Conservation (phyloP, 2,888 invertebrate genomes). For the Leptinotarsa rubiginosa region DNA sequence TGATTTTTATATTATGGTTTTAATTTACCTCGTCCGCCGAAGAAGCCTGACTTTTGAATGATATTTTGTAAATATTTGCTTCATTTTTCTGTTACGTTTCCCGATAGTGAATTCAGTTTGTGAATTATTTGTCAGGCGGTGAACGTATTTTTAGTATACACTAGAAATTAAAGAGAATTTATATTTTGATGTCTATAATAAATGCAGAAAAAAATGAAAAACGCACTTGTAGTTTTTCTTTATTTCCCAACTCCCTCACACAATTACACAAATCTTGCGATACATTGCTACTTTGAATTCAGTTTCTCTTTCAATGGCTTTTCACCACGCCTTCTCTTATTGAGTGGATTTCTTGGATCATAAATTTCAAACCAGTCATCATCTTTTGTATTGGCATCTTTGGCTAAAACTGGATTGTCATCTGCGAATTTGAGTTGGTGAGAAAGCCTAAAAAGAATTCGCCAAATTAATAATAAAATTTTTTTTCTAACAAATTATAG, state of each 20-base stretch:
- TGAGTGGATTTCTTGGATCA: conserved; percentile 95
- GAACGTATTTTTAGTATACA: conserved; percentile 16
- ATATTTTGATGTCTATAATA: conserved; percentile 21
- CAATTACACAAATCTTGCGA: neutral
- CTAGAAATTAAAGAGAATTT: conserved; percentile 21
- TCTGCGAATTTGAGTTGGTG: conserved; percentile 78
- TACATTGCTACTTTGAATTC: neutral
- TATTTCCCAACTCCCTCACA: neutral
- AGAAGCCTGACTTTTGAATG: neutral
- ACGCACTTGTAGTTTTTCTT: neutral
- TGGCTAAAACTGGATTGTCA: conserved; percentile 79
- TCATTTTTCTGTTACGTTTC: neutral
- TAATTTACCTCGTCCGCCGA: neutral
- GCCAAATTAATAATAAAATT: too few relatives aligned
- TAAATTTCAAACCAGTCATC: conserved; percentile 97
- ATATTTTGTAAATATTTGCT: conserved; percentile 10
- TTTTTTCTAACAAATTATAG: too few relatives aligned
- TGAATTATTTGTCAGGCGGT: conserved; percentile 3
- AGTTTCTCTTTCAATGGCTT: conserved; percentile 7
- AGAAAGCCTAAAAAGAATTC: conserved; percentile 69
- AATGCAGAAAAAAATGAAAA: neutral
- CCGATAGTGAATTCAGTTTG: neutral
- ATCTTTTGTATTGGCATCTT: conserved; percentile 92
- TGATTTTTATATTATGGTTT: conserved; percentile 14
- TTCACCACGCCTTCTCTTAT: conserved; percentile 91